Base-by-base conservation (phyloP, 2,797 vertebrate genomes). In the Enteromius treurensis region DNA sequence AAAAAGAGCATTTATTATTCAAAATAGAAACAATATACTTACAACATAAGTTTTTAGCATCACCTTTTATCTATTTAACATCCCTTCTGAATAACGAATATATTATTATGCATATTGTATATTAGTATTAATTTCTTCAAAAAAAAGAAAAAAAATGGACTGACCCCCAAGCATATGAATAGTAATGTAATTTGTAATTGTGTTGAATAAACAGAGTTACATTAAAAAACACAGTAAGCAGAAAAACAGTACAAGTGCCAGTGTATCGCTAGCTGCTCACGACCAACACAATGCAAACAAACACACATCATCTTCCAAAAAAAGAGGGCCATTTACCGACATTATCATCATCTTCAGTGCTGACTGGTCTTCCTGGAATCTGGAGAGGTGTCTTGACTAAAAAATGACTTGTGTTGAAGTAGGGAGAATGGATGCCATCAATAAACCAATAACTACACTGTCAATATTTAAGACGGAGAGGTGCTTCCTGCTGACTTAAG, bases 401-500 rank as follows among this genome's bases (percentile, higher is more conserved):
- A 70, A 14, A 42, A 26, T n/a, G 55, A 21, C 14, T 37, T 26
- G 4, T 13, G 42, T 47, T 74, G 26, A 67, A 55, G 37, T 11
- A 81, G 84, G 51, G 88, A 88, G 91, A 88, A 91, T 86, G 87
- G 90, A 90, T 88, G 90, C 89, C 90, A 91, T 81, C 89, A 89
- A 92, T 90, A 85, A 88, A 87, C 51, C 81, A 85, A 83, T 90
- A 88, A 91, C 89, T 77, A 82, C 53, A 58, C 3, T 81, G 88
- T 91, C 89, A 81, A 93, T 93, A 92, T 91, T 91, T 90, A 89
- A 92, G 92, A 93, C 89, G 88, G 82, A 88, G 70, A 34, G 87
- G 78, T 21, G 29, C 45, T 88, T 90, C 82, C 76, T 89, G 88
- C 88, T 90, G 89, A 88, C 51, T 26, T 37, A 15, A 81, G 89